Evolutionary conservation across 1,140 invertebrate genomes (phyloP).

Genomic region (Cotesia chilonis): DNA sequence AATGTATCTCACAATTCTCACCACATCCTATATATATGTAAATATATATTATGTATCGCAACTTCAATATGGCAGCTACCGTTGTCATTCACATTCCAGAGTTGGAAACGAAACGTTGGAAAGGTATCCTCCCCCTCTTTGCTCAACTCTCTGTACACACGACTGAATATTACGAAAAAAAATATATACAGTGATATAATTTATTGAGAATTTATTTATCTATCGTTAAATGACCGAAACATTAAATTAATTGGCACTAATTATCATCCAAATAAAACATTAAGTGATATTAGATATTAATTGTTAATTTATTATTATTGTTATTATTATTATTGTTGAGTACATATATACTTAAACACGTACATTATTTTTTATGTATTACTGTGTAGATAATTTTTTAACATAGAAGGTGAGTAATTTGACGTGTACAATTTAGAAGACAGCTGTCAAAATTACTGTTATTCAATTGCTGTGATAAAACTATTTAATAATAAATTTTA

Average conservation of each 20-base stretch:
- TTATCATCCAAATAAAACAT: no score
- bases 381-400: background rate
- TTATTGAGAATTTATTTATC: background rate
- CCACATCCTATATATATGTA: background rate
- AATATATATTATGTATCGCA: background rate
- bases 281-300: no score
- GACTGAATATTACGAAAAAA: conserved; percentile 4
- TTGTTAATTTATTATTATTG: no score
- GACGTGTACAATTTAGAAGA: conserved; percentile 25
- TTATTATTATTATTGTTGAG: no score
- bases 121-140: conserved; percentile 21
- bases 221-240: background rate
- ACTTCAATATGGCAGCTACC: conserved; percentile 21
- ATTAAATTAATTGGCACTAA: background rate
- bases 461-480: background rate
- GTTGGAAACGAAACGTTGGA: conserved; percentile 37
- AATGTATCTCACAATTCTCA: no score
- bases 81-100: conserved; percentile 35
- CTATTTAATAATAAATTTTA: background rate
- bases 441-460: conserved; percentile 34
- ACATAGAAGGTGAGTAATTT: conserved; percentile 23
- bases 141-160: background rate
- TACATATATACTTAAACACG: no score
- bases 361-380: background rate
- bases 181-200: background rate